phyloP scores from a whole-genome alignment of 2,797 vertebrate genomes.

The Sebastes melanostomus region DNA sequence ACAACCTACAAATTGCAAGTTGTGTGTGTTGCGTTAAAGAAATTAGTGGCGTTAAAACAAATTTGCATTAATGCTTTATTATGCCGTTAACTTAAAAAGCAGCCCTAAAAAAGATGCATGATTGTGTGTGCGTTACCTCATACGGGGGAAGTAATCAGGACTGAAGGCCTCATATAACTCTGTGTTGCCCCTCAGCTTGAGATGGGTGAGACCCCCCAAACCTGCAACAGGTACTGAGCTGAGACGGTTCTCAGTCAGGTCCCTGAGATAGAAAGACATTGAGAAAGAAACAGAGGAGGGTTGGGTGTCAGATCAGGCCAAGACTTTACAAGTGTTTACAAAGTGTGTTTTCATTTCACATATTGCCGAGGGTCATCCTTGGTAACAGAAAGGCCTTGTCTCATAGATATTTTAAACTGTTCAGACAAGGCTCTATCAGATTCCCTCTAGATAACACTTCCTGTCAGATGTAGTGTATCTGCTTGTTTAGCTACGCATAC shows the following conservation, averaged over 20 bases:
- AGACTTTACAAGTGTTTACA: background rate
- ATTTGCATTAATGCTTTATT: no score
- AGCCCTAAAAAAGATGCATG: background rate
- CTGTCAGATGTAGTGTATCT: constrained; percentile 45
- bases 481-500: constrained; percentile 50
- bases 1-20: no score
- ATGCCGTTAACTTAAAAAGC: no score
- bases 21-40: no score
- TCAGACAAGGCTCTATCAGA: constrained; percentile 36
- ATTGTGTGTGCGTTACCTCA: constrained; percentile 83
- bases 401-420: constrained; percentile 31
- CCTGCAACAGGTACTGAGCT: constrained; percentile 86
- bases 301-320: constrained; percentile 12
- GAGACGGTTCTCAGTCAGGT: constrained; percentile 89
- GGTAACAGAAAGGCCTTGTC: constrained; percentile 23
- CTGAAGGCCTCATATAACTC: constrained; percentile 88
- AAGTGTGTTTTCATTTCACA: constrained; percentile 40
- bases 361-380: constrained; percentile 11
- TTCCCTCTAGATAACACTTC: constrained; percentile 34
- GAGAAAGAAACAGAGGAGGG: constrained; percentile 1
- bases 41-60: no score
- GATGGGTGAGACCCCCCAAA: constrained; percentile 88
- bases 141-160: constrained; percentile 90
- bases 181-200: constrained; percentile 92
- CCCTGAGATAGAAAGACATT: constrained; percentile 73